Conservation (phyloP, 2,797 vertebrate genomes). For the Sebastes jordani region DNA sequence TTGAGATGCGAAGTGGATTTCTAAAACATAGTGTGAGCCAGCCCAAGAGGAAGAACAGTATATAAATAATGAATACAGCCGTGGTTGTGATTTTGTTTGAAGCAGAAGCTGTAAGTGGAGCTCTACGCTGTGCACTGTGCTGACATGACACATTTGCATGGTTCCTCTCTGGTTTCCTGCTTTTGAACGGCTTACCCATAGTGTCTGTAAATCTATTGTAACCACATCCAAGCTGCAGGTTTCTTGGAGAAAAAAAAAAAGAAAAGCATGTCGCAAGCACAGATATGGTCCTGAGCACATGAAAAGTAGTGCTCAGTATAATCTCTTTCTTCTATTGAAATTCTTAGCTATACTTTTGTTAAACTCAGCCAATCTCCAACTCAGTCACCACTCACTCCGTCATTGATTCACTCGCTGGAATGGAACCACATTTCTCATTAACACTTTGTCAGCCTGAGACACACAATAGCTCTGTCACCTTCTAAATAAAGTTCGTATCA, state of each 20-base stretch:
- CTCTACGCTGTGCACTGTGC: slow-evolving; percentile 10
- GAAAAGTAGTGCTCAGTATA: neutral
- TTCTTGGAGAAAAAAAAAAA: slow-evolving; percentile 8
- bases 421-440: neutral
- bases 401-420: neutral
- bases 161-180: slow-evolving; percentile 12
- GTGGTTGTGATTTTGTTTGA: slow-evolving; percentile 40
- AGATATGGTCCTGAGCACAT: neutral
- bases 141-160: slow-evolving; percentile 44
- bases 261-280: neutral
- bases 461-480: neutral
- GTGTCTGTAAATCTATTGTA: slow-evolving; percentile 13
- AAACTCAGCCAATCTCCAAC: neutral
- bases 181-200: slow-evolving; percentile 28
- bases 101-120: slow-evolving; percentile 17
- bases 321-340: neutral
- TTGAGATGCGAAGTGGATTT: slow-evolving; percentile 14
- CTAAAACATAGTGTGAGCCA: neutral
- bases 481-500: neutral
- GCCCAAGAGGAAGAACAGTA: neutral
- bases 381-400: neutral
- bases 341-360: neutral
- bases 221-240: slow-evolving; percentile 23
- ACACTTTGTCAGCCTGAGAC: neutral
- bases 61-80: slow-evolving; percentile 39